Percentiles rank a stretch among this genome's conserved stretches.
These are phyloP conservation scores for Rhabdomys pumilio DNA, from an alignment of 2,797 vertebrate species.

Conservation along the genomic window DNA sequence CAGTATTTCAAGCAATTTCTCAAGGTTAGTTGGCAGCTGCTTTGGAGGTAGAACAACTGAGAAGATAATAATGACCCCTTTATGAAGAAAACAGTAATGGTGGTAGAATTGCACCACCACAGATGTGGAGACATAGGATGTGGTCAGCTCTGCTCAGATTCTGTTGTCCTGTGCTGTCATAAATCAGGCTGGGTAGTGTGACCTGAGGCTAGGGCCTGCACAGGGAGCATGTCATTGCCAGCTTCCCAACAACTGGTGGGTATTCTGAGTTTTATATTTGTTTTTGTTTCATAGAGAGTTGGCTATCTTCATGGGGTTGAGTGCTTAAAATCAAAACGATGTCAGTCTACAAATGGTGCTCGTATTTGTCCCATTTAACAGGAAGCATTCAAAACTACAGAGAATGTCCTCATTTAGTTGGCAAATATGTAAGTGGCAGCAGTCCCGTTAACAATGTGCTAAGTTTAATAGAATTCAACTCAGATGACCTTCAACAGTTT, in stretches of 20 bases:
- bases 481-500: conserved; percentile 30
- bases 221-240: background rate
- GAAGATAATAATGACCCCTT: background rate
- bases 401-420: background rate
- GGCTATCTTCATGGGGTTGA: background rate
- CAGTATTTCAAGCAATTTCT: conserved; percentile 37
- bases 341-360: background rate
- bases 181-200: background rate
- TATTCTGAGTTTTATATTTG: conserved; percentile 4
- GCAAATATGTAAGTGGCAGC: background rate
- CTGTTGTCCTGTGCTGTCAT: background rate
- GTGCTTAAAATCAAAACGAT: conserved; percentile 45
- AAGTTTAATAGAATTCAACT: conserved; percentile 7
- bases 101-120: background rate
- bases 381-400: background rate
- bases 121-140: background rate
- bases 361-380: background rate
- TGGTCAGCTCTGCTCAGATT: background rate
- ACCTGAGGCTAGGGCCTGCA: background rate
- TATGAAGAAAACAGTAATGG: background rate
- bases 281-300: background rate
- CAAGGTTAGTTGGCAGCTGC: background rate
- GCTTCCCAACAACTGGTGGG: background rate
- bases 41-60: conserved; percentile 3
- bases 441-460: background rate